Conservation (phyloP, 1,140 invertebrate genomes). For the Helicoverpa zea region DNA sequence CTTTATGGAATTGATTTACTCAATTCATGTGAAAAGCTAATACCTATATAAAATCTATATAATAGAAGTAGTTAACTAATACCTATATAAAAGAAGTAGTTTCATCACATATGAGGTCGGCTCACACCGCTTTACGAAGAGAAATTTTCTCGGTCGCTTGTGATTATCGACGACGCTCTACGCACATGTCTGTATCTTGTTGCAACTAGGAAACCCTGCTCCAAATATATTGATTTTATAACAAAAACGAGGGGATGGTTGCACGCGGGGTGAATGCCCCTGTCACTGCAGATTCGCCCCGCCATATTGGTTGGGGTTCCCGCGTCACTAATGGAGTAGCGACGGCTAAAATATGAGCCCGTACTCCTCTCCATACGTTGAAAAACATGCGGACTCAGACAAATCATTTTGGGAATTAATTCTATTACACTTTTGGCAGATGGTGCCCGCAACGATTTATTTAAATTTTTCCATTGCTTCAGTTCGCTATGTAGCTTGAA, state of each 20-base stretch:
- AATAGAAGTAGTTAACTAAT: too few species aligned
- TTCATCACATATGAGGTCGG: too few species aligned
- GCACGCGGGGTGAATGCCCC: constrained; percentile 80
- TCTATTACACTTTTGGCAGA: constrained; percentile 54
- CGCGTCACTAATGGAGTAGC: constrained; percentile 82
- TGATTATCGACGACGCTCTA: constrained; percentile 22
- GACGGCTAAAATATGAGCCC: constrained; percentile 80
- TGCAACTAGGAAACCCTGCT: constrained; percentile 66
- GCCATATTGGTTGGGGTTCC: constrained; percentile 79
- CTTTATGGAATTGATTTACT: too few species aligned
- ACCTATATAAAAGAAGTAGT: too few species aligned
- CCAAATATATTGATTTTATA: constrained; percentile 84
- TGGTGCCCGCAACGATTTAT: constrained; percentile 28
- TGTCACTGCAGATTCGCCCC: constrained; percentile 83
- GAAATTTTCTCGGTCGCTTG: background rate
- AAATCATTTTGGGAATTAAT: constrained; percentile 75
- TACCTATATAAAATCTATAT: too few species aligned
- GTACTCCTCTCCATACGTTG: constrained; percentile 76
- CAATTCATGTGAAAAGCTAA: too few species aligned
- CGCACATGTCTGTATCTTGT: constrained; percentile 52
- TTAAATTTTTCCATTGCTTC: constrained; percentile 8
- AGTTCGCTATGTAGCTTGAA: background rate
- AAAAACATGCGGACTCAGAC: constrained; percentile 72
- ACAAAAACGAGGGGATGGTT: constrained; percentile 83
- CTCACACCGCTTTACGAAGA: background rate